Conservation (phyloP, 2,888 invertebrate species). For the Clepsis dumicolana region DNA sequence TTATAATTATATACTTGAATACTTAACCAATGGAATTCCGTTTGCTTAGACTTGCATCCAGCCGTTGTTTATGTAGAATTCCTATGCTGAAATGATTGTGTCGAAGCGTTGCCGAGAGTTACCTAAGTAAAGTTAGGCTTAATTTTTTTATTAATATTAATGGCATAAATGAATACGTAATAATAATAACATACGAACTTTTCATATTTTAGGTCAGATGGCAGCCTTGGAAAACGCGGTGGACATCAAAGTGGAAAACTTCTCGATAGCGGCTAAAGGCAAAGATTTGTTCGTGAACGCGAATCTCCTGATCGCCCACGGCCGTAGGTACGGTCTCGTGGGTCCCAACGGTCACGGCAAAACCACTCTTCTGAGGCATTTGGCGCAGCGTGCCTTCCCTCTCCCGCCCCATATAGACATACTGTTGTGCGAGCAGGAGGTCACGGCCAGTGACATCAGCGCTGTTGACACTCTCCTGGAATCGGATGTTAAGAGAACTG, state of each 20-base stretch:
- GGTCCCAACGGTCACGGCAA: slow-evolving; percentile 99
- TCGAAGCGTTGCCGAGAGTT: no score
- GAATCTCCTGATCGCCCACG: slow-evolving; percentile 95
- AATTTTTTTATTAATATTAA: no score
- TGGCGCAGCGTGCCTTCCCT: slow-evolving; percentile 95
- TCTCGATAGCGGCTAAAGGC: slow-evolving; percentile 98
- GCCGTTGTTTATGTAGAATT: no score
- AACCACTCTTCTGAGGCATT: slow-evolving; percentile 97
- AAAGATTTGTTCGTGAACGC: slow-evolving; percentile 99
- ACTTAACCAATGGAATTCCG: no score
- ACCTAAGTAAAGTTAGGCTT: no score
- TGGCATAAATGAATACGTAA: neutral
- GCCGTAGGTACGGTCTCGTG: slow-evolving; percentile 98
- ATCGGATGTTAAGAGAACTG: slow-evolving; percentile 95
- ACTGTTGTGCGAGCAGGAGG: slow-evolving; percentile 99
- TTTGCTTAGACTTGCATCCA: no score
- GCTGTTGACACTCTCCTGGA: slow-evolving; percentile 97
- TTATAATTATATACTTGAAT: no score
- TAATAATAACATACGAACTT: neutral
- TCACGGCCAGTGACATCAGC: slow-evolving; percentile 96
- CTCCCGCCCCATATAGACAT: slow-evolving; percentile 98
- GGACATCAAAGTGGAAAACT: slow-evolving; percentile 99
- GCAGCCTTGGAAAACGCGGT: slow-evolving; percentile 96
- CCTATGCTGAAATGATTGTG: no score
- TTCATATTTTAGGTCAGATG: slow-evolving; percentile 85